phyloP scores from a whole-genome alignment of 2,888 invertebrate genomes.

The Lithophane semibrunnea region DNA sequence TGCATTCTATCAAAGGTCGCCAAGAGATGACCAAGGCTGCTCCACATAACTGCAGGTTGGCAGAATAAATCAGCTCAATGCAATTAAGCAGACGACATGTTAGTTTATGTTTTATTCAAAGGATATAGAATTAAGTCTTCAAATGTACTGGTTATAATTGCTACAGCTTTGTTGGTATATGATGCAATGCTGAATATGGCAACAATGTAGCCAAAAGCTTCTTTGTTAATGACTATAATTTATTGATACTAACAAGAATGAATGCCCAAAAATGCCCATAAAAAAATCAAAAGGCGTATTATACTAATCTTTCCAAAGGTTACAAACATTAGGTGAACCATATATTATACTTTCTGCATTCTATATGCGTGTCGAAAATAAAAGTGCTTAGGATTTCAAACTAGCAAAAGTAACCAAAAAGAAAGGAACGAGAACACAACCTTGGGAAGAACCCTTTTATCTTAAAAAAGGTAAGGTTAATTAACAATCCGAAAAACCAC shows the following conservation, averaged over 20 bases:
- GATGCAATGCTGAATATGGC: background rate
- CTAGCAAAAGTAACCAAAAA: constrained; percentile 30
- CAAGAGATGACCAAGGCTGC: constrained; percentile 81
- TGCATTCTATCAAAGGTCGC: constrained; percentile 75
- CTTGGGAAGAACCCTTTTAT: constrained; percentile 33
- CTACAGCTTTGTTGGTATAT: background rate
- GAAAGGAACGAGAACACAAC: constrained; percentile 18
- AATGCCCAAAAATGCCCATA: too few species aligned
- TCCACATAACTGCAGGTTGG: constrained; percentile 72
- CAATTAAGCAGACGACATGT: constrained; percentile 58
- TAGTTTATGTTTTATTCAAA: constrained; percentile 52
- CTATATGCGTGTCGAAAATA: background rate
- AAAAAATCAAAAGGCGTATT: background rate
- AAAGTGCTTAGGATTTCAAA: background rate
- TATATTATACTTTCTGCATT: background rate
- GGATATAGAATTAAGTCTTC: constrained; percentile 24
- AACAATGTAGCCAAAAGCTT: background rate
- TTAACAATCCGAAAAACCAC: constrained; percentile 50
- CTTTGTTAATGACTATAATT: background rate
- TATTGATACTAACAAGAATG: too few species aligned
- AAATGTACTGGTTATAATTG: constrained; percentile 18
- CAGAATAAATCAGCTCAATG: constrained; percentile 48
- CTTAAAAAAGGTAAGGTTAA: constrained; percentile 45
- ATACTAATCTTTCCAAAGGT: background rate
- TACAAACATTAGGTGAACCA: background rate